Base-by-base conservation (phyloP, 2,113 vertebrate genomes). In the Triplophysa rosa region DNA sequence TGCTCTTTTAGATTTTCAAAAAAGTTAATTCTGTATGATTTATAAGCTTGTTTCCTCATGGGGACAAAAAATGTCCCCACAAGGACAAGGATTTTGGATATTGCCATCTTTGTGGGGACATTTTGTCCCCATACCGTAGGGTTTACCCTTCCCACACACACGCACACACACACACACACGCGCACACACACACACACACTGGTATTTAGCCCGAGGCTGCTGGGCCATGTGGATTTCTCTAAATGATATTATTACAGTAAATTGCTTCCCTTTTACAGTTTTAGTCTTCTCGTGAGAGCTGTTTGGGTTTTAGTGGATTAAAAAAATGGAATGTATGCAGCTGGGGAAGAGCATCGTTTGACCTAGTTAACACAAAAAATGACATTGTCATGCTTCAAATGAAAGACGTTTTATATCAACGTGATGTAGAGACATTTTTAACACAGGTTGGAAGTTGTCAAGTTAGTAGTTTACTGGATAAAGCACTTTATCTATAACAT, bases 201-300 rank as follows among this genome's bases (percentile, higher is more conserved):
- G 67, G 9, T 62, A 64, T 56, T 73, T n/a, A 23, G 26, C 72
- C 72, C 19, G 29, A 66, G 77, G 78, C 65, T 59, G 49, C 8
- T 24, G 65, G 61, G 82, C 24, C 61, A 77, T 83, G 72, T 80
- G 82, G 37, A 77, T 66, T 45, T 45, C 21, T 74, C 49, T 42
- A 56, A 76, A 24, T 83, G 77, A 80, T 73, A 72, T 78, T 59
- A 78, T 81, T 81, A 81, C 8, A 45, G 42, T 58, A 80, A 80
- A 84, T 81, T 77, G 63, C 42, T 64, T 80, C 40, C 40, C 40
- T 72, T 63, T 17, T 63, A 62, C 67, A 70, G 62, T 64, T 73
- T 23, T 52, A 61, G 29, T 12, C 49, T 61, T 49, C 54, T 68
- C 62, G 24, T 29, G 62, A 61, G 72, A 58, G 40, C 56, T 52